Percentiles rank a stretch among this genome's conserved stretches.
These are phyloP conservation scores for Lypha dubia DNA, from an alignment of 2,888 invertebrate genomes.

Conservation along the genomic window DNA sequence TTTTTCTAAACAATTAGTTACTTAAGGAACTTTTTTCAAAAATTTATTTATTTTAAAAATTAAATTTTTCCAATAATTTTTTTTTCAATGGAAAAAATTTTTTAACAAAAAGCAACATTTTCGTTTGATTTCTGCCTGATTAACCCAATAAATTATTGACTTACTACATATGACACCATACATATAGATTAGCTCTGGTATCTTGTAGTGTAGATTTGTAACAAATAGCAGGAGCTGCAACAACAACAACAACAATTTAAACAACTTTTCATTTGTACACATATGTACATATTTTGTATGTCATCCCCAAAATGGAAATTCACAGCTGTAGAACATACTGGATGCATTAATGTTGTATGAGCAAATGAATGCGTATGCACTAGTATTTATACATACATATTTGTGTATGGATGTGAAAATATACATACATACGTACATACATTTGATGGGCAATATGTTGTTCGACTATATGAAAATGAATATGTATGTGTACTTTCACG, in stretches of 20 bases:
- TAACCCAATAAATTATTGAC: constrained; percentile 8
- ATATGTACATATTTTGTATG: constrained; percentile 23
- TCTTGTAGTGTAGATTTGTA: background rate
- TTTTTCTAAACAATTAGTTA: background rate
- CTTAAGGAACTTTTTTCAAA: background rate
- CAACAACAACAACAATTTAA: constrained; percentile 17
- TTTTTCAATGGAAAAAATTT: background rate
- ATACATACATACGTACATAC: background rate
- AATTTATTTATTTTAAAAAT: background rate
- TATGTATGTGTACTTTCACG: constrained; percentile 17
- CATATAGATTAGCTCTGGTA: constrained; percentile 3
- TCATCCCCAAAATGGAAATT: constrained; percentile 28
- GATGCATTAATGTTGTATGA: background rate
- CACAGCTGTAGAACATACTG: constrained; percentile 14
- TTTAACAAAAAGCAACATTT: background rate
- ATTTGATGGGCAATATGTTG: constrained; percentile 21
- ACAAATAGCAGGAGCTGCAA: background rate
- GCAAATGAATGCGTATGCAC: background rate
- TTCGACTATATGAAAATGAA: background rate
- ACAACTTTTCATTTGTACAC: constrained; percentile 28
- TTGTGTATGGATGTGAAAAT: too few species aligned
- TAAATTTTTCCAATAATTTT: background rate
- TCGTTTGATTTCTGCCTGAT: background rate
- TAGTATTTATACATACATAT: too few species aligned
- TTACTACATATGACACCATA: background rate